These are phyloP conservation scores for Brenthis hecate DNA, from an alignment of 2,888 invertebrate genomes.

Conservation along the genomic window DNA sequence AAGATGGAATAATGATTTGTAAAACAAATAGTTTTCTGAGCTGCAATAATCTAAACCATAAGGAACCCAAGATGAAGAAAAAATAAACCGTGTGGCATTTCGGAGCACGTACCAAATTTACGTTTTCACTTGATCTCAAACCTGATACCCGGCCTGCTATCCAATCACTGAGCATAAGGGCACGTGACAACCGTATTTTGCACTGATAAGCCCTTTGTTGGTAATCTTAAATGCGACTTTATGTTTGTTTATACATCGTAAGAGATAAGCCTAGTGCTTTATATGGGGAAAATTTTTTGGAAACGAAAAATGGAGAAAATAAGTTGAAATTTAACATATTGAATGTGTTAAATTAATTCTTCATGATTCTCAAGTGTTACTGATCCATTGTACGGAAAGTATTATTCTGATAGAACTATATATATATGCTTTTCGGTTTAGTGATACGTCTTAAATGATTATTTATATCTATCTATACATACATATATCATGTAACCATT, in stretches of 20 bases:
- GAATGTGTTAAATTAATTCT: no score
- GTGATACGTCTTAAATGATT: no score
- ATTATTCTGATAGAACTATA: no score
- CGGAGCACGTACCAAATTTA: slow-evolving; percentile 42
- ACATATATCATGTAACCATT: no score
- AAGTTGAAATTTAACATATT: no score
- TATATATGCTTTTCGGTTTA: no score
- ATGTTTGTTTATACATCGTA: slow-evolving; percentile 7
- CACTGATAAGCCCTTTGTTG: slow-evolving; percentile 33
- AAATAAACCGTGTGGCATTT: slow-evolving; percentile 21
- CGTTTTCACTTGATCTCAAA: slow-evolving; percentile 36
- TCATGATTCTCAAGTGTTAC: no score
- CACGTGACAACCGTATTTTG: slow-evolving; percentile 35
- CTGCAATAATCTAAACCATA: neutral
- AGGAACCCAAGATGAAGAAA: slow-evolving; percentile 22
- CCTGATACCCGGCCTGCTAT: slow-evolving; percentile 30
- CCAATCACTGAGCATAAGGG: slow-evolving; percentile 35
- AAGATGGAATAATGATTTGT: neutral
- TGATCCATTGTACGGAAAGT: no score
- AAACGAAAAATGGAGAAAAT: neutral
- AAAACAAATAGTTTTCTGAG: neutral
- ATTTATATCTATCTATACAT: no score
- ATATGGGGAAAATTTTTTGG: slow-evolving; percentile 9
- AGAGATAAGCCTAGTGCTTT: slow-evolving; percentile 6
- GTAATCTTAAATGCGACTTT: slow-evolving; percentile 29